These are phyloP conservation scores for Serinus canaria DNA, from an alignment of 2,113 vertebrate species.

Conservation along the genomic window DNA sequence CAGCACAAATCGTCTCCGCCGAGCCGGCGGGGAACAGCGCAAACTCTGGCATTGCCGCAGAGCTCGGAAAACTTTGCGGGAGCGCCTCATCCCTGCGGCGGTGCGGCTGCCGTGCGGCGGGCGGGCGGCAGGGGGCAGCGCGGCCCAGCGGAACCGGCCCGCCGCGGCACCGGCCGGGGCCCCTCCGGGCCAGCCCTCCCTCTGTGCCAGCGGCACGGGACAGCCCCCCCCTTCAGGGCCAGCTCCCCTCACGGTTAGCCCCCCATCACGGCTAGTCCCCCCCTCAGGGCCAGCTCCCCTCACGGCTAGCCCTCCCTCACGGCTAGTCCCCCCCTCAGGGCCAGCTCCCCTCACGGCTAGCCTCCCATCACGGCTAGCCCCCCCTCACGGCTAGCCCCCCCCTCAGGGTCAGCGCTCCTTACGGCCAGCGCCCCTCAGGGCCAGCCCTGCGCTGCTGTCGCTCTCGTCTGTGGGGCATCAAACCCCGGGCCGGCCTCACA, in stretches of 20 bases:
- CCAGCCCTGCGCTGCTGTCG: neutral
- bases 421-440: neutral
- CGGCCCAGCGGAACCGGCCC: neutral
- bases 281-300: neutral
- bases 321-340: fast-evolving
- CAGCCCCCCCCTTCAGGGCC: fast-evolving
- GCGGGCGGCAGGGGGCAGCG: neutral
- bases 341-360: no score
- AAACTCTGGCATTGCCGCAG: fast-evolving
- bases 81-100: neutral
- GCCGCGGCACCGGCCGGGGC: fast-evolving
- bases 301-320: no score
- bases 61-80: fast-evolving
- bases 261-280: no score
- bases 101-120: neutral
- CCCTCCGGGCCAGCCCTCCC: fast-evolving
- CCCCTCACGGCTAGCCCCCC: fast-evolving
- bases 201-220: neutral
- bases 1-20: fast-evolving
- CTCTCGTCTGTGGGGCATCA: neutral
- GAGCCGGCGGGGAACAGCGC: fast-evolving
- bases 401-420: neutral
- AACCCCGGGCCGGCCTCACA: no score
- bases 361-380: fast-evolving
- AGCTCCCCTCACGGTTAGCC: fast-evolving